A percentile compares a stretch with the other conserved stretches of the same genome.
Conservation (phyloP, 2,888 invertebrate genomes). For the Hypercompe scribonia region DNA sequence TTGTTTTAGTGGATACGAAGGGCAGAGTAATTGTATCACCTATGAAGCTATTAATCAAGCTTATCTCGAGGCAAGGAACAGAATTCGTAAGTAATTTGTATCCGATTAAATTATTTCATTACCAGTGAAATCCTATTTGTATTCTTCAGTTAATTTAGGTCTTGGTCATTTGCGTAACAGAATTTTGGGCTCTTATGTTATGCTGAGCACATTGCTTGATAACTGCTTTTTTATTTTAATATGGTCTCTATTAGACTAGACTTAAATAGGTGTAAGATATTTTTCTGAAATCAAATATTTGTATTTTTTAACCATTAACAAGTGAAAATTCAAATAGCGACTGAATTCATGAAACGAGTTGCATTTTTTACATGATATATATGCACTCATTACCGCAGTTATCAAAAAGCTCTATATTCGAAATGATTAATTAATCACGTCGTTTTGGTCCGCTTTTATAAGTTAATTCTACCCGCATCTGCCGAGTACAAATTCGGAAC, state of each 20-base stretch:
- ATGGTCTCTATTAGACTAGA: background rate
- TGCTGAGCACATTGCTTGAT: background rate
- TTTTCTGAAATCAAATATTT: background rate
- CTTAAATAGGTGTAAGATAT: background rate
- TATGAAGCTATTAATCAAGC: conserved; percentile 96
- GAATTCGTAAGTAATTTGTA: conserved; percentile 91
- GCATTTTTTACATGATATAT: no score
- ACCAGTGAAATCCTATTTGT: conserved; percentile 7
- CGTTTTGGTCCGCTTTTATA: no score
- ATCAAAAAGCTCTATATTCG: no score
- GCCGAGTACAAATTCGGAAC: no score
- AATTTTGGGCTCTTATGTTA: background rate
- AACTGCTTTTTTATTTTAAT: background rate
- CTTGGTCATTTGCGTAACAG: conserved; percentile 10
- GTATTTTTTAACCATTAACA: background rate
- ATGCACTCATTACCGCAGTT: no score
- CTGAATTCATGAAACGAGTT: no score
- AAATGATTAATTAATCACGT: no score
- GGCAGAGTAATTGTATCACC: conserved; percentile 93
- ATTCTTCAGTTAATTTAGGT: conserved; percentile 5
- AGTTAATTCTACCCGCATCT: no score
- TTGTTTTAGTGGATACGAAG: conserved; percentile 89
- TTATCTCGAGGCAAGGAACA: conserved; percentile 94
- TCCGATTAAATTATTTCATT: background rate
- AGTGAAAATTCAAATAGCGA: no score